Evolutionary conservation across 2,113 vertebrate genomes (phyloP).

Genomic region (Sinocyclocheilus maitianheensis): DNA sequence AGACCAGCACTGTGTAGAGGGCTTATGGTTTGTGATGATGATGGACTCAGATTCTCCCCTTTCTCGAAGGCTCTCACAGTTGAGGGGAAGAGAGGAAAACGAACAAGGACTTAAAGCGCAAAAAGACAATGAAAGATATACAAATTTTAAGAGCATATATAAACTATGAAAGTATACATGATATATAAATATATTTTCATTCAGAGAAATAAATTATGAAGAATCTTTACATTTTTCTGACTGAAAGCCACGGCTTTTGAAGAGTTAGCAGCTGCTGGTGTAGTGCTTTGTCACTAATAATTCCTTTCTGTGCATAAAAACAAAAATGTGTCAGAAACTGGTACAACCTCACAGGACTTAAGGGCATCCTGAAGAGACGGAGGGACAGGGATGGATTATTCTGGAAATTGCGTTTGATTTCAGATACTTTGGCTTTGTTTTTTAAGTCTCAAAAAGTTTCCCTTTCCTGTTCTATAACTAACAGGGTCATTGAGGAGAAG

Average conservation of each 20-base stretch:
- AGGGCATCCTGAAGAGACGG: slow-evolving; percentile 45
- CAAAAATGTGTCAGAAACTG: slow-evolving; percentile 57
- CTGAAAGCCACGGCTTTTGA: slow-evolving; percentile 68
- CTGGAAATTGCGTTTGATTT: slow-evolving; percentile 57
- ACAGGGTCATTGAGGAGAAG: slow-evolving; percentile 65
- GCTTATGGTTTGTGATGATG: slow-evolving; percentile 47
- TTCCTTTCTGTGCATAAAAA: slow-evolving; percentile 59
- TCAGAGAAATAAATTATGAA: slow-evolving; percentile 82
- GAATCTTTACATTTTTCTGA: slow-evolving; percentile 72
- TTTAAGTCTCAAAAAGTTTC: slow-evolving; percentile 65
- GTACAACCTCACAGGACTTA: slow-evolving; percentile 53
- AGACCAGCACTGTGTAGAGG: slow-evolving; percentile 56
- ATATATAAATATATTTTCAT: slow-evolving; percentile 86
- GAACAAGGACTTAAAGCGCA: slow-evolving; percentile 36
- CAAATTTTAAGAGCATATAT: slow-evolving; percentile 42
- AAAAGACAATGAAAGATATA: slow-evolving; percentile 62
- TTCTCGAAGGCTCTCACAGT: slow-evolving; percentile 55
- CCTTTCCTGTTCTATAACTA: slow-evolving; percentile 61
- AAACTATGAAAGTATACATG: slow-evolving; percentile 72
- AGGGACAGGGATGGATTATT: slow-evolving; percentile 12
- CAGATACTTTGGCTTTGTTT: slow-evolving; percentile 51
- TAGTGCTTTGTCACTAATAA: slow-evolving; percentile 55
- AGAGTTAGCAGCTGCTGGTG: slow-evolving; percentile 64
- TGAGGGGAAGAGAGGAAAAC: slow-evolving; percentile 31
- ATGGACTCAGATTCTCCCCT: slow-evolving; percentile 60